A percentile compares a stretch with the other conserved stretches of the same genome.
These are phyloP conservation scores for Limnephilus marmoratus DNA, from an alignment of 2,888 invertebrate species.

Conservation along the genomic window DNA sequence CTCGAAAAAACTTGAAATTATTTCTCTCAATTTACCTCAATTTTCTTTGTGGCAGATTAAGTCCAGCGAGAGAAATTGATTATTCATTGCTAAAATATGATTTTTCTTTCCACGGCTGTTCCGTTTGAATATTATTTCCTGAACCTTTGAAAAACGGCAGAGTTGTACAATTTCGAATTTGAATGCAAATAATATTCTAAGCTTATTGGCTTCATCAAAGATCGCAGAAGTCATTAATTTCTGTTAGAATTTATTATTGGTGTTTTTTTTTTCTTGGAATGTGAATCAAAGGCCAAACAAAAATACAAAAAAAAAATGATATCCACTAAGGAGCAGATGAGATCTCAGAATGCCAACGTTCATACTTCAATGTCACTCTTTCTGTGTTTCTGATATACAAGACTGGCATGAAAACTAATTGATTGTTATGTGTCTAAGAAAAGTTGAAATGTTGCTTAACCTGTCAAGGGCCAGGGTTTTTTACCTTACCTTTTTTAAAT, in stretches of 20 bases:
- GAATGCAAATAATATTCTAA: slow-evolving; percentile 12
- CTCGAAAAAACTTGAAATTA: slow-evolving; percentile 25
- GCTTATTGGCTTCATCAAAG: slow-evolving; percentile 18
- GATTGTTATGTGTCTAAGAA: background rate
- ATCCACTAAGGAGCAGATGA: background rate
- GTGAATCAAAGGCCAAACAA: background rate
- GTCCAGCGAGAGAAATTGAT: slow-evolving; percentile 39
- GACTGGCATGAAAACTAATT: background rate
- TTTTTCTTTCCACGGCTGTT: slow-evolving; percentile 34
- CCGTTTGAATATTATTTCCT: slow-evolving; percentile 43
- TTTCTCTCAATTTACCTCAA: slow-evolving; percentile 48
- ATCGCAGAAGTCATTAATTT: slow-evolving; percentile 2
- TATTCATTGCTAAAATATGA: slow-evolving; percentile 49
- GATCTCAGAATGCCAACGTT: background rate
- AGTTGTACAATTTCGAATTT: background rate
- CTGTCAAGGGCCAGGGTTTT: too few relatives aligned
- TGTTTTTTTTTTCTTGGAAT: background rate
- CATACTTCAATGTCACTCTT: background rate
- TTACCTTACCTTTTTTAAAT: too few relatives aligned
- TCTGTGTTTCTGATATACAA: background rate
- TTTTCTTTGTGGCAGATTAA: slow-evolving; percentile 38
- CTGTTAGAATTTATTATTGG: background rate
- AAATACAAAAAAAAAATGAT: background rate
- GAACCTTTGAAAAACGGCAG: slow-evolving; percentile 10
- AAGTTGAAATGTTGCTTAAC: background rate